Base-by-base conservation (phyloP, 1,140 invertebrate genomes). In the Archivesica marissinica region DNA sequence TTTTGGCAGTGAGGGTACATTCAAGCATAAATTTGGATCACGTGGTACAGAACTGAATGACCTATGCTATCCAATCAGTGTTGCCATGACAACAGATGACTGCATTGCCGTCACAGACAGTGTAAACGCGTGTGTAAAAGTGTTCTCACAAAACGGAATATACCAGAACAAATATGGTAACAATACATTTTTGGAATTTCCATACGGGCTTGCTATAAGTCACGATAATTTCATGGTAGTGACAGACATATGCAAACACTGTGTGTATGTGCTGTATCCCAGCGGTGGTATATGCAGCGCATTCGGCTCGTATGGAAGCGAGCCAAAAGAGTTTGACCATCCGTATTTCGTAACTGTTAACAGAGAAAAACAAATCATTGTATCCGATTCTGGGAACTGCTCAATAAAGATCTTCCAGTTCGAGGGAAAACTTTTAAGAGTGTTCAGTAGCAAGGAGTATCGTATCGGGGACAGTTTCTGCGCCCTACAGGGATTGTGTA, bases 341-440 rank as follows among this genome's bases (percentile, higher is more conserved):
- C 92, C 92, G 1, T 93, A 93, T 84, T 91, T 89, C 75, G 91
- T 93, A 28, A 83, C 91, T 4, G 88, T 90, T n/a, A 90, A 92
- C 84, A 90, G 76, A 81, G 84, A 90, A 28, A 92, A 93, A 77
- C 92, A 92, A 68, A 93, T 93, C 30, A 89, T 92, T 68, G 91
- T 93, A 23, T 91, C 91, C 1, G 92, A 93, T 80, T 90, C 91
- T 20, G 92, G 92, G 33, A 93, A 93, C 87, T 91, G 88, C 77
- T 88, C 89, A 81, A 89, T 93, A 28, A 93, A 93, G 87, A 88
- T 93, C 68, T 93, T 93, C 88, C 89, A 89, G 44, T 93, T 93
- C 68, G 89, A 91, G 76, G 91, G 92, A 17, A 88, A 87, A 75
- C 75, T 92, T 20, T 85, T 93, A 33, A 85, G 90, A 50, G 82